Evolutionary conservation across 2,113 vertebrate species (phyloP).

Genomic region (Isichthys henryi): DNA sequence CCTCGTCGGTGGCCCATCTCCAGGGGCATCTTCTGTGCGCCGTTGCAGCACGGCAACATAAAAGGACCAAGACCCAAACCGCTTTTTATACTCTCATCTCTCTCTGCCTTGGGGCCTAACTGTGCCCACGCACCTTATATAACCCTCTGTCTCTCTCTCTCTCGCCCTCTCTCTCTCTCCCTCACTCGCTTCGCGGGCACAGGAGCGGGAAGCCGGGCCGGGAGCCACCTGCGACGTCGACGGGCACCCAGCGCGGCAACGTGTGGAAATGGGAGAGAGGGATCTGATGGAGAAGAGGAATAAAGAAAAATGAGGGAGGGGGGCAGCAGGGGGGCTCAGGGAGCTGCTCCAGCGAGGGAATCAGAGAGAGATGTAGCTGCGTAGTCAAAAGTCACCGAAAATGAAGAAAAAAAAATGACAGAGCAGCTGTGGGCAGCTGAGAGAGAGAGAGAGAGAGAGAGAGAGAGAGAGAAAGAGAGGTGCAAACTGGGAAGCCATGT

Average conservation of each 20-base stretch:
- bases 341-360: not conserved
- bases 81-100: slow-evolving; percentile 1
- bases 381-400: not conserved
- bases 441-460: not conserved
- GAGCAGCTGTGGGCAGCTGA: not conserved
- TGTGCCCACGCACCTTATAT: slow-evolving; percentile 32
- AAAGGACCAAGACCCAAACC: slow-evolving; percentile 32
- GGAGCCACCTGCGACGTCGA: slow-evolving; percentile 6
- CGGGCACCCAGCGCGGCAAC: not conserved
- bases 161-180: not conserved
- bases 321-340: slow-evolving; percentile 8
- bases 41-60: not conserved
- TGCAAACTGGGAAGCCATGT: not conserved
- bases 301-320: slow-evolving; percentile 29
- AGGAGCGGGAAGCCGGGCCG: not conserved
- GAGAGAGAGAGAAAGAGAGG: not conserved
- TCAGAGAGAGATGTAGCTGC: not conserved
- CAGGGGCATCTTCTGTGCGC: not conserved
- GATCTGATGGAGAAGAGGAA: not conserved
- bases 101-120: slow-evolving; percentile 18
- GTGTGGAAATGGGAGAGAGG: slow-evolving; percentile 7
- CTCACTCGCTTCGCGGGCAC: not conserved
- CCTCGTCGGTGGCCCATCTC: not conserved
- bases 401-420: not conserved
- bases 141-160: slow-evolving; percentile 13